Base-by-base conservation (phyloP, 2,113 vertebrate genomes). In the Rhinopomastus cyanomelas region DNA sequence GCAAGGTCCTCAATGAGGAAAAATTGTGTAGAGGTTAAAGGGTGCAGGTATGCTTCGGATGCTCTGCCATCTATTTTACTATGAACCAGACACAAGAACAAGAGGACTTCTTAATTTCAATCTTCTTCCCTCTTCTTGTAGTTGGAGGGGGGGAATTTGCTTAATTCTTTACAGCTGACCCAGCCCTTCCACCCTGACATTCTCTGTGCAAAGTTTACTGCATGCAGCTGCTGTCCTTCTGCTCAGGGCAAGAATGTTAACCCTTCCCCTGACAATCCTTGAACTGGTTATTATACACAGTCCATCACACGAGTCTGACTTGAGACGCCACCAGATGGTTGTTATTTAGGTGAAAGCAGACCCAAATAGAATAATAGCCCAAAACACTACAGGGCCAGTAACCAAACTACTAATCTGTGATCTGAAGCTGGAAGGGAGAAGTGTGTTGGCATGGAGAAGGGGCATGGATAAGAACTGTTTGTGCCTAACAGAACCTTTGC, bases 111-210 rank as follows among this genome's bases (percentile, higher is more conserved):
- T 90, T 89, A 84, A 92, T 86, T 90, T 81, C 55, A 69, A 42
- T 88, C 72, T 16, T 93, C 85, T 94, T 95, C 92, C 36, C 20
- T 72, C 66, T 82, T 89, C 74, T 89, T 93, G 72, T 96, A 92
- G 95, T 92, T n/a, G n/a, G n/a, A n/a, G n/a, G n/a, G 87, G 62
- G 77, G 77, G 80, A 88, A 94, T 95, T 88, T 88, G 36, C 86
- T 88, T 95, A 96, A 95, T 96, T 95, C 90, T 90, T 96, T 94
- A 90, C 94, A 95, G 90, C 86, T 93, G 93, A 95, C 81, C 93
- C 88, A 90, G 62, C 57, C 84, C 86, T 94, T 95, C 90, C 52
- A 86, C 57, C 88, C 88, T 94, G 93, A 92, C 90, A 94, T 51
- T 76, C 77, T 88, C 83, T 94, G 77, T 84, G 71, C 57, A 15